Conservation (phyloP, 1,140 invertebrate species). For the Aphaenogaster ashmeadi region DNA sequence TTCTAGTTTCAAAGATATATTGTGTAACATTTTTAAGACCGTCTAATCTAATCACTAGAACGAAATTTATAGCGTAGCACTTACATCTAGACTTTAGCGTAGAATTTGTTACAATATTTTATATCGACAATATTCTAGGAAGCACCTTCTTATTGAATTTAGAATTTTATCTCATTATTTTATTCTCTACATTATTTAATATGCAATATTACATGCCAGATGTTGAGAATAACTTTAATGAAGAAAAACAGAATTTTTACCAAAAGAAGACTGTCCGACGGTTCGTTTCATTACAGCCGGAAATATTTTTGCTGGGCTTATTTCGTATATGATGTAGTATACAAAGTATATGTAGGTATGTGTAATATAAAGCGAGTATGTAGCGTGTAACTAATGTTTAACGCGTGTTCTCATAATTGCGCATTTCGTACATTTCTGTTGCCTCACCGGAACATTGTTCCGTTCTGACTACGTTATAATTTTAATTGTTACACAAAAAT, state of each 20-base stretch:
- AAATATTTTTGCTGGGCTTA: neutral
- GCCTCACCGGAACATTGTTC: slow-evolving; percentile 41
- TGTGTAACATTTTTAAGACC: neutral
- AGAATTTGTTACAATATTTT: neutral
- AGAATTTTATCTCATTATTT: neutral
- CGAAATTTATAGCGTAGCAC: neutral
- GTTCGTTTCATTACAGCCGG: neutral
- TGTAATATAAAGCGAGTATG: slow-evolving; percentile 31
- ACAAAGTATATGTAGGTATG: neutral
- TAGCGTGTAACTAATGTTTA: slow-evolving; percentile 61
- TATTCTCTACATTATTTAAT: neutral
- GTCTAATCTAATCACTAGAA: neutral
- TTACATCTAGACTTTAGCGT: neutral
- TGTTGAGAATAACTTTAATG: neutral
- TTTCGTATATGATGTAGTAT: neutral
- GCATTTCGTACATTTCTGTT: slow-evolving; percentile 33
- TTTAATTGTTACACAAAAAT: slow-evolving; percentile 26
- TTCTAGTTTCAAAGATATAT: neutral
- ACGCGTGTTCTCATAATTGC: slow-evolving; percentile 43
- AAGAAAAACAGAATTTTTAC: neutral
- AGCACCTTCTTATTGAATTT: neutral
- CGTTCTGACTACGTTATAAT: slow-evolving; percentile 57
- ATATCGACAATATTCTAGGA: neutral
- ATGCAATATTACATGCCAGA: too few relatives aligned
- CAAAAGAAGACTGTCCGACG: neutral